Base-by-base conservation (phyloP, 1,140 invertebrate genomes). In the Drosophila subobscura region DNA sequence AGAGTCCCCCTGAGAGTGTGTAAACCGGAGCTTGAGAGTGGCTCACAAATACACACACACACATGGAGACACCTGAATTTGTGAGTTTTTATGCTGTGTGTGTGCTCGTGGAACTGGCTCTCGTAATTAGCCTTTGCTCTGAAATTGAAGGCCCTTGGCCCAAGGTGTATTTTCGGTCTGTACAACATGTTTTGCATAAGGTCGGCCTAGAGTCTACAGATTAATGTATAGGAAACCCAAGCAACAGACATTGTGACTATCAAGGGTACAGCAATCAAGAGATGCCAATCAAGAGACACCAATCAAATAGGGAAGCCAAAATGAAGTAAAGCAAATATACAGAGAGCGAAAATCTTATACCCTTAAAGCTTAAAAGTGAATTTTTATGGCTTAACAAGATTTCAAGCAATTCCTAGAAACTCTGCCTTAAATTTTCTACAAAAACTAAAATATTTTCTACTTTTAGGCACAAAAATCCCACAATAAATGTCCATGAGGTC, bases 131-230 rank as follows among this genome's bases (percentile, higher is more conserved):
- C 83, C 75, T 45, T 44, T 52, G 44, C 41, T 57, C 40, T 12
- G 45, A 57, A 61, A 63, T 54, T 77, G 88, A 78, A 74, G 77
- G 70, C 81, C 33, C 83, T 81, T 70, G 54, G 54, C 50, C 79
- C 81, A 71, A 78, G 83, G 65, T 66, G 65, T 66, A 74, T 77
- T 63, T 74, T 77, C 56, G 61, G 33, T 4, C 33, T 37, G 68
- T 64, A 59, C 70, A 58, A 77, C 70, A 71, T 81, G 67, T 71
- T 83, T 85, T 81, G 83, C 81, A 81, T 86, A 86, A 20, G 16
- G 16, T 20, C 16, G 80, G 12, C 14, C 40, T 14, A 27, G 52
- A 52, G 16, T 23, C 41, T 27, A 40, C 25, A 56, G 41, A 64
- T 65, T 61, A 74, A 73, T 52, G 59, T 33, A 25, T 23, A 23